Conservation (phyloP, 2,888 invertebrate genomes). For the Fragum fragum region DNA sequence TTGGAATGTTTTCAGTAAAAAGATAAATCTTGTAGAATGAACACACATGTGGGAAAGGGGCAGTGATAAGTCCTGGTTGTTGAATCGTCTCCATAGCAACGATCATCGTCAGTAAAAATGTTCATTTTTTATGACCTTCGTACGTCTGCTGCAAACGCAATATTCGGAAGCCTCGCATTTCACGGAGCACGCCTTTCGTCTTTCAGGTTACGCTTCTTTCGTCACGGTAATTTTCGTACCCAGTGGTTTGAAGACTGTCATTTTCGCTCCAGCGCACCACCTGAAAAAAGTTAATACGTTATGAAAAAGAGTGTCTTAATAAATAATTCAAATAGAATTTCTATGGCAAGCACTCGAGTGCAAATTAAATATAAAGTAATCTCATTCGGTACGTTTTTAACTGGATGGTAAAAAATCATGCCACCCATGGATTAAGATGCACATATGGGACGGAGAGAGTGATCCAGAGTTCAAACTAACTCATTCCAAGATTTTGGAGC, state of each 20-base stretch:
- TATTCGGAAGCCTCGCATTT: constrained; percentile 13
- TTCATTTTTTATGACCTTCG: constrained; percentile 16
- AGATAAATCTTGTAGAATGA: constrained; percentile 19
- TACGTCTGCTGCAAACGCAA: constrained; percentile 8
- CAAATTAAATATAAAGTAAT: constrained; percentile 17
- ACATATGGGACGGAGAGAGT: constrained; percentile 3
- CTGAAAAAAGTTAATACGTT: constrained; percentile 31
- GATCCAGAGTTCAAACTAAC: not conserved
- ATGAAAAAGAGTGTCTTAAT: constrained; percentile 30
- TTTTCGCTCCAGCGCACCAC: constrained; percentile 29
- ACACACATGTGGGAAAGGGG: constrained; percentile 26
- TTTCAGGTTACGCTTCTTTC: constrained; percentile 31
- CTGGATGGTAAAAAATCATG: not conserved
- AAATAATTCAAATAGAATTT: constrained; percentile 31
- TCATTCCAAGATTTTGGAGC: no score
- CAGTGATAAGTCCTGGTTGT: constrained; percentile 28
- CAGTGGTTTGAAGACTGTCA: constrained; percentile 27
- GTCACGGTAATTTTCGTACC: constrained; percentile 29
- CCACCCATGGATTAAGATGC: constrained; percentile 26
- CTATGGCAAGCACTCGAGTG: constrained; percentile 26
- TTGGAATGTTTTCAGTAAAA: not conserved
- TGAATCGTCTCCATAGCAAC: constrained; percentile 28
- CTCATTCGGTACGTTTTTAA: constrained; percentile 8
- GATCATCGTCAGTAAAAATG: constrained; percentile 11
- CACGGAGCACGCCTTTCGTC: not conserved